These are phyloP conservation scores for Larimichthys crocea DNA, from an alignment of 2,113 vertebrate species.

Conservation along the genomic window DNA sequence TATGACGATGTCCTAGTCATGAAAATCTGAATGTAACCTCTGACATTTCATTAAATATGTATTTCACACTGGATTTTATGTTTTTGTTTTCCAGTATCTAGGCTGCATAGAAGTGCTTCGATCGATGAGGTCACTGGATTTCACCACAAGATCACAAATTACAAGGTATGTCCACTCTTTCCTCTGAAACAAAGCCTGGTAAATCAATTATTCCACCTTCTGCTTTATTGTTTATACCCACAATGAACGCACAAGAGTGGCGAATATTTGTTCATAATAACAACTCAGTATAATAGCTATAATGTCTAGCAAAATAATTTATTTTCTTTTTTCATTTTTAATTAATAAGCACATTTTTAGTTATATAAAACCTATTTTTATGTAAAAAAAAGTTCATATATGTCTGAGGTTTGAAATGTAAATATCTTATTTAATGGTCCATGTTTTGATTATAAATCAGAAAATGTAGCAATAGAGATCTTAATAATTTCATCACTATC, in stretches of 20 bases:
- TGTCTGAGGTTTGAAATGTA: too few species aligned
- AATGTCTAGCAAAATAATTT: too few species aligned
- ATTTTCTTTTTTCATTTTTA: too few species aligned
- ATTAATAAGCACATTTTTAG: too few species aligned
- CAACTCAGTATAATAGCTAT: background rate
- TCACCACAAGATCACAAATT: conserved; percentile 87
- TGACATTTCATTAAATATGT: background rate
- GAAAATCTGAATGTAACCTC: background rate
- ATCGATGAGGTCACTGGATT: conserved; percentile 89
- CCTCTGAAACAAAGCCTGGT: background rate
- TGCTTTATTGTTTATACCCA: background rate
- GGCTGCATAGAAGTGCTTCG: conserved; percentile 87
- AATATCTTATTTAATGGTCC: too few species aligned
- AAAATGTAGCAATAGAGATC: too few species aligned
- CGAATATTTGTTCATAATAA: background rate
- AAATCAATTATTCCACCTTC: background rate
- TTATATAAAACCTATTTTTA: too few species aligned
- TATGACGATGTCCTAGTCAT: background rate
- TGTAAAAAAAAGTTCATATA: too few species aligned
- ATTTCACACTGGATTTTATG: conserved; percentile 4
- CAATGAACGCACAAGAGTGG: background rate
- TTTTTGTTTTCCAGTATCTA: conserved; percentile 83
- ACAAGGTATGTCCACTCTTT: conserved; percentile 78
- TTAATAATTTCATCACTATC: too few species aligned
- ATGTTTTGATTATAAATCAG: too few species aligned